Evolutionary conservation across 2,888 invertebrate genomes (phyloP).

Genomic region (Mechanitis messenoides): DNA sequence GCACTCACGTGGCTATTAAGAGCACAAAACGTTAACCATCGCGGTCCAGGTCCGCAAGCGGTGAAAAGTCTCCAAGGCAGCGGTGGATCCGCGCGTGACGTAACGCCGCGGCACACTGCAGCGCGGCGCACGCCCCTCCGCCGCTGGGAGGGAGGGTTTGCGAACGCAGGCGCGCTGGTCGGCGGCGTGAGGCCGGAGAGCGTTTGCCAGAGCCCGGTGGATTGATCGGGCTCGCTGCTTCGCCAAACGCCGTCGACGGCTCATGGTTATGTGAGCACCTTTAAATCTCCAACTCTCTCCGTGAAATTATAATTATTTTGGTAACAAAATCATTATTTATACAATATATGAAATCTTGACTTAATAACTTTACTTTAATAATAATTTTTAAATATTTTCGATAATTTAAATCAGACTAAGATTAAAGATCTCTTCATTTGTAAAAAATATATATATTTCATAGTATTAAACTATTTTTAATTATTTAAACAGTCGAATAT

Average conservation of each 20-base stretch:
- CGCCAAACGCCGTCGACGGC: constrained; percentile 13
- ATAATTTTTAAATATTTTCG: no score
- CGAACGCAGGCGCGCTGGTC: constrained; percentile 16
- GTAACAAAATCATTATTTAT: no score
- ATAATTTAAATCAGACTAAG: no score
- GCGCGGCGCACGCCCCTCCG: constrained; percentile 31
- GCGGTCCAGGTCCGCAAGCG: constrained; percentile 12
- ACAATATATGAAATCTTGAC: no score
- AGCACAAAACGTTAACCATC: neutral
- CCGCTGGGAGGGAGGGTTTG: constrained; percentile 21
- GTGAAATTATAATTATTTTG: no score
- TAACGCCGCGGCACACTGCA: constrained; percentile 52
- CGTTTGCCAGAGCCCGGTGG: constrained; percentile 15
- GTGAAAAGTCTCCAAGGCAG: neutral
- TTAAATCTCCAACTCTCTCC: no score
- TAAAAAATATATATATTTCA: no score
- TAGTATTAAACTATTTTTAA: no score
- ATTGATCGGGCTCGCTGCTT: constrained; percentile 14
- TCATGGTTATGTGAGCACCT: neutral
- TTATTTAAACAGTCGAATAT: no score
- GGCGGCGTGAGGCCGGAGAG: constrained; percentile 12
- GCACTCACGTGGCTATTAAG: no score
- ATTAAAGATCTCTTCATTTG: no score
- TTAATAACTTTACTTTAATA: neutral
- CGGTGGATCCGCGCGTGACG: constrained; percentile 39